Evolutionary conservation across 1,140 invertebrate genomes (phyloP).

Genomic region (Dinoponera quadriceps): DNA sequence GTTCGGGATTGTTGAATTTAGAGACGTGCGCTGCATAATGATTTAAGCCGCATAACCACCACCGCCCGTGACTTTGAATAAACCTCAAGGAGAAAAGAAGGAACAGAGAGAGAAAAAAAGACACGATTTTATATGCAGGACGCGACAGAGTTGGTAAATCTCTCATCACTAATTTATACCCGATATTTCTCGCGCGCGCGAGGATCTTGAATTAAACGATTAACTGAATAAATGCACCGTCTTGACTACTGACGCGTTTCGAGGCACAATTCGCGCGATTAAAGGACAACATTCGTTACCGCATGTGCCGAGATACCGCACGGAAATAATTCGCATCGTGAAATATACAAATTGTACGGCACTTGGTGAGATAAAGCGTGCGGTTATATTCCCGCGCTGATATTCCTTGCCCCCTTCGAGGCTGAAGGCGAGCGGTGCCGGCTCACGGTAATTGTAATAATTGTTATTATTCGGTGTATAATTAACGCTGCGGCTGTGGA

Average conservation of each 20-base stretch:
- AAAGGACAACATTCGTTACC: constrained; percentile 40
- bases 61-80: background rate
- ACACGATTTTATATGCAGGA: too few relatives aligned
- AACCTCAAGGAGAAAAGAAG: background rate
- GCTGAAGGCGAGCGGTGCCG: constrained; percentile 68
- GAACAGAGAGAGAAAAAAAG: too few relatives aligned
- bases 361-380: constrained; percentile 57
- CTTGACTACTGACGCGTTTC: constrained; percentile 36
- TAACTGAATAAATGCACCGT: constrained; percentile 26
- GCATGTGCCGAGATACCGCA: constrained; percentile 34
- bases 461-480: constrained; percentile 83
- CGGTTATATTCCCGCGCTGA: constrained; percentile 33
- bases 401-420: constrained; percentile 62
- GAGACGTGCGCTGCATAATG: background rate
- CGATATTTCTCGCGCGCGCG: background rate
- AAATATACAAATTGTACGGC: constrained; percentile 65
- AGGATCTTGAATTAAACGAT: constrained; percentile 13
- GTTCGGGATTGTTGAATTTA: background rate
- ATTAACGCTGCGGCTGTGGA: constrained; percentile 79
- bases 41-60: background rate
- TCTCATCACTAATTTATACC: background rate
- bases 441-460: constrained; percentile 80
- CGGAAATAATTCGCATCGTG: constrained; percentile 59
- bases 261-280: constrained; percentile 28
- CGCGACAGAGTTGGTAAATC: background rate